These are phyloP conservation scores for Paraplagusia blochii DNA, from an alignment of 2,113 vertebrate genomes.

Conservation along the genomic window DNA sequence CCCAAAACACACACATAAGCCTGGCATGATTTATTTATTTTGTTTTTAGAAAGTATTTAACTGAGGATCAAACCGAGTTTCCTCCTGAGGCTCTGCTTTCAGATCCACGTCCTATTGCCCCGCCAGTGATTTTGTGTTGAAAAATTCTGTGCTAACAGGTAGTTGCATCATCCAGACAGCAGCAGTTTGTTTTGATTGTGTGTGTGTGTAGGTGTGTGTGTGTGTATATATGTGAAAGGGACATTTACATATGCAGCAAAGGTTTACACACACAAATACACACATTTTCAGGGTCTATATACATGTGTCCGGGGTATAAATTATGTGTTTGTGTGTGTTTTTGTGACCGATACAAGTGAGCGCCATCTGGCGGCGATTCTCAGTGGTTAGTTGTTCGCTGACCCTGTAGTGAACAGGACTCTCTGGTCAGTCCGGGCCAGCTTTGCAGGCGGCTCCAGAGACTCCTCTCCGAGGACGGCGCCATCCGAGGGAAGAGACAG, in stretches of 20 bases:
- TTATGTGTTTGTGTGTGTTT: constrained; percentile 25
- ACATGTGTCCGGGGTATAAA: constrained; percentile 59
- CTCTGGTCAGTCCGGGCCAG: constrained; percentile 83
- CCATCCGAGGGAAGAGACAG: constrained; percentile 80
- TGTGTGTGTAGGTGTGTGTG: constrained; percentile 18
- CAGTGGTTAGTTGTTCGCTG: constrained; percentile 66
- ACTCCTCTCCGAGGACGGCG: constrained; percentile 75
- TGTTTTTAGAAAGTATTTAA: neutral
- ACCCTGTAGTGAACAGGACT: constrained; percentile 71
- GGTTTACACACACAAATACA: constrained; percentile 40
- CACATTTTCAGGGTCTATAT: constrained; percentile 53
- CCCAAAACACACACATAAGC: constrained; percentile 12
- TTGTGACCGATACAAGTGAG: constrained; percentile 6
- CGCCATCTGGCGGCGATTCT: constrained; percentile 2
- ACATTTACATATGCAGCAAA: constrained; percentile 27
- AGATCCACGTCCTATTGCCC: constrained; percentile 28
- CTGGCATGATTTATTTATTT: constrained; percentile 35
- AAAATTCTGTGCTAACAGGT: constrained; percentile 22
- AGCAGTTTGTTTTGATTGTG: constrained; percentile 38
- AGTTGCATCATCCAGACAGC: constrained; percentile 41
- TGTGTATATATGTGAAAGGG: constrained; percentile 17
- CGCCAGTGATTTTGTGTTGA: constrained; percentile 17
- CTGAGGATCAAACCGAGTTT: constrained; percentile 24
- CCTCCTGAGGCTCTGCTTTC: constrained; percentile 16
- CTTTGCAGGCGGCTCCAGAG: constrained; percentile 87